Conservation (phyloP, 2,113 vertebrate genomes). For the Cepphus grylle region DNA sequence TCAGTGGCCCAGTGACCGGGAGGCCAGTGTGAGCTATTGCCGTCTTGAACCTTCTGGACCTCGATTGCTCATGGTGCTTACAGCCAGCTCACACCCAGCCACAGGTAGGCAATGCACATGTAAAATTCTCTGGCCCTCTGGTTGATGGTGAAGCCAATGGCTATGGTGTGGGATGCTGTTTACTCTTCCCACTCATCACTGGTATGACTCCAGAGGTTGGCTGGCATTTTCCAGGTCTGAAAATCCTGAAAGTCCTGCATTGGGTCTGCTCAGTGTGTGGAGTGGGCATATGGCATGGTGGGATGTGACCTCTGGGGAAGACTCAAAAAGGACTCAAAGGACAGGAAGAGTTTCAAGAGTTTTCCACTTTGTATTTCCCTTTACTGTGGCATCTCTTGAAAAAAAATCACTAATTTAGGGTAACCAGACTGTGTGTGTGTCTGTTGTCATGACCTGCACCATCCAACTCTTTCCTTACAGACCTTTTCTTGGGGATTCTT, state of each 20-base stretch:
- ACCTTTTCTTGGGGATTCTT: background rate
- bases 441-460: background rate
- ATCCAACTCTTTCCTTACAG: background rate
- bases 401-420: background rate
- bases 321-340: background rate
- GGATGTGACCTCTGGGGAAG: background rate
- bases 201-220: background rate
- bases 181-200: fast-evolving
- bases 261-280: background rate
- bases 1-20: fast-evolving
- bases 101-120: fast-evolving
- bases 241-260: fast-evolving
- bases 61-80: fast-evolving
- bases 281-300: background rate
- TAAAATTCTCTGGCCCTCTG: background rate
- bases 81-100: background rate
- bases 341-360: background rate
- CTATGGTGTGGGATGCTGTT: background rate
- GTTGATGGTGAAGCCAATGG: background rate
- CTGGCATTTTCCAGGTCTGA: background rate
- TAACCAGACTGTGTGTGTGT: too few species aligned
- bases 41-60: fast-evolving
- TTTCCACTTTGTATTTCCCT: background rate
- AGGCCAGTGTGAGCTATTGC: fast-evolving
- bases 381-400: background rate